Evolutionary conservation across 2,888 invertebrate species (phyloP), one percentile per base, ranked within the genome.

Genomic region (Drosophila anceps): DNA sequence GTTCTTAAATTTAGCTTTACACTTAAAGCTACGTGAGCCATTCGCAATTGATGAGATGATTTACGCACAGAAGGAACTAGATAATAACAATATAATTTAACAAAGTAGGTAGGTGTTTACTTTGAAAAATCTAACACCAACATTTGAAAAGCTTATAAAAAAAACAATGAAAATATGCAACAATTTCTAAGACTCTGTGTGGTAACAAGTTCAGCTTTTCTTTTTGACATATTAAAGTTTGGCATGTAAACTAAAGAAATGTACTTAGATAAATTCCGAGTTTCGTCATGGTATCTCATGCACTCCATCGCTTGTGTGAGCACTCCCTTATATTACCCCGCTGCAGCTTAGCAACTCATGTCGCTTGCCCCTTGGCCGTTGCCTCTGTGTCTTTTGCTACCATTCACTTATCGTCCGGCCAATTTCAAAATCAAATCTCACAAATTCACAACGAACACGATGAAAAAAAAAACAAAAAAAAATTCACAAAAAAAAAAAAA

Each of bases 371-470:
- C 29, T 48, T 55, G 62, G 51, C 64, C 64, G 54, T 58, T 71
- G 48, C 33, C 5, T 3, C 35, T 20, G 31, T 12, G 7, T 43
- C 50, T 27, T 53, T 39, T 35, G 31, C 15, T 5, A 41, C 13
- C 60, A 76, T 37, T 70, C 50, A 62, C 41, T 73, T 79, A 73
- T 70, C 71, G 72, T 75, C 70, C 70, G 62, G 57, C 63, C 80
- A 85, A 85, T 88, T 84, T 76, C 55, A 85, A 85, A 88, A 84
- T 84, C 83, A 84, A 88, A 84, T 82, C 86, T 76, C 83, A 81
- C 82, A 86, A 84, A 86, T 84, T 83, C 84, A 75, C 84, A 80
- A 33, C 37, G 24, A 55, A 44, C 55, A 46, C 18, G 13, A 15
- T n/a, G 33, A 37, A 55, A 53, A 50, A 55, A 51, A 1, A 12